These are phyloP conservation scores for Macrosteles quadrilineatus DNA, from an alignment of 1,140 invertebrate genomes.

Conservation along the genomic window DNA sequence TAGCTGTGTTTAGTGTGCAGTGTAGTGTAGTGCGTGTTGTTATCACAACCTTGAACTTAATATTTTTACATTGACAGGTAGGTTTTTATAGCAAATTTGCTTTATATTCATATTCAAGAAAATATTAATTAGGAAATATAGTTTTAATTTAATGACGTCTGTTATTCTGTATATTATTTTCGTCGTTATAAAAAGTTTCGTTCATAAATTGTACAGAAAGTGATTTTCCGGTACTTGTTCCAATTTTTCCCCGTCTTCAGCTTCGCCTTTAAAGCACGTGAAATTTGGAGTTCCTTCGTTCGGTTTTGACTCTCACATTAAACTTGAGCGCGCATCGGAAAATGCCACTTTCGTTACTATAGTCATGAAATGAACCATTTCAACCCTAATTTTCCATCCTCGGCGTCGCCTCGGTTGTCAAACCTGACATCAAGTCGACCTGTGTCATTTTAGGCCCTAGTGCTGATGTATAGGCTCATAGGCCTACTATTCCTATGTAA, in stretches of 20 bases:
- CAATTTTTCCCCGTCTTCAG: neutral
- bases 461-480: neutral
- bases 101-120: neutral
- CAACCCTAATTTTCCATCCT: neutral
- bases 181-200: neutral
- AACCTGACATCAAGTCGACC: neutral
- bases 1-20: too few relatives aligned
- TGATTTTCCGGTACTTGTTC: too few relatives aligned
- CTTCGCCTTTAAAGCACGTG: neutral
- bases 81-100: neutral
- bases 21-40: too few relatives aligned
- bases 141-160: neutral
- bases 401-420: neutral
- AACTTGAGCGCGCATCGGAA: too few relatives aligned
- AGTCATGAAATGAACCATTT: neutral
- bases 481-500: neutral
- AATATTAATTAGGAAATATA: neutral
- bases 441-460: neutral
- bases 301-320: too few relatives aligned
- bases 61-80: neutral
- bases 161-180: neutral
- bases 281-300: neutral
- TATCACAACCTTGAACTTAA: too few relatives aligned
- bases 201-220: too few relatives aligned
- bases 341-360: neutral